Evolutionary conservation across 2,113 vertebrate species (phyloP).

Genomic region (Tachysurus fulvidraco): DNA sequence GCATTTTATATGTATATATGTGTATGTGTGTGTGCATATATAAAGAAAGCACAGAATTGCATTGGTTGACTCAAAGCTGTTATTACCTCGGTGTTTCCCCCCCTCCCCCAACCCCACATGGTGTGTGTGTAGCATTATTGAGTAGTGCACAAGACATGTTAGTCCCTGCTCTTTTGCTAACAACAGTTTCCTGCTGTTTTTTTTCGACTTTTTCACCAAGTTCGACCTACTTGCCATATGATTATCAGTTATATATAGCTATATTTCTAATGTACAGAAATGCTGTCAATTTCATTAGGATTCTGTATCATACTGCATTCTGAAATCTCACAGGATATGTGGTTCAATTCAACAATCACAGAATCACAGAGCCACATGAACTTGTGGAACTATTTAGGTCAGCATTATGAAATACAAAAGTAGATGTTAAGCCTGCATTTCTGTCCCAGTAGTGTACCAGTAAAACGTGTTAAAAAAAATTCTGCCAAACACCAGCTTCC

Average conservation of each 20-base stretch:
- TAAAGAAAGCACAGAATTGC: slow-evolving; percentile 20
- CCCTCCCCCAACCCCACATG: slow-evolving; percentile 72
- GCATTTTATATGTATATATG: too few relatives aligned
- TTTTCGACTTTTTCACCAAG: not conserved
- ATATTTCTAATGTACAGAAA: too few relatives aligned
- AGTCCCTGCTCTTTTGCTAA: slow-evolving; percentile 46
- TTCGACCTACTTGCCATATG: not conserved
- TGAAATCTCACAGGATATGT: not conserved
- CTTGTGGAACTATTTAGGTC: not conserved
- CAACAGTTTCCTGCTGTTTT: slow-evolving; percentile 54
- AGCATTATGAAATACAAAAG: not conserved
- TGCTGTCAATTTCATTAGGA: not conserved
- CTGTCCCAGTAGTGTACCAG: not conserved
- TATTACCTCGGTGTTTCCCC: slow-evolving; percentile 59
- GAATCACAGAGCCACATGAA: not conserved
- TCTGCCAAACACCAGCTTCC: slow-evolving; percentile 5
- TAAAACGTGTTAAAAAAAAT: not conserved
- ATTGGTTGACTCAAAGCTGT: slow-evolving; percentile 62
- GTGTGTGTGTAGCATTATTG: slow-evolving; percentile 41
- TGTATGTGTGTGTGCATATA: not conserved
- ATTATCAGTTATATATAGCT: not conserved
- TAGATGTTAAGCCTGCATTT: not conserved
- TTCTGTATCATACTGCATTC: not conserved
- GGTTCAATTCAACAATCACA: not conserved
- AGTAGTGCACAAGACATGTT: slow-evolving; percentile 47